Conservation (phyloP, 2,888 invertebrate species). For the Orchesellides sinensis region DNA sequence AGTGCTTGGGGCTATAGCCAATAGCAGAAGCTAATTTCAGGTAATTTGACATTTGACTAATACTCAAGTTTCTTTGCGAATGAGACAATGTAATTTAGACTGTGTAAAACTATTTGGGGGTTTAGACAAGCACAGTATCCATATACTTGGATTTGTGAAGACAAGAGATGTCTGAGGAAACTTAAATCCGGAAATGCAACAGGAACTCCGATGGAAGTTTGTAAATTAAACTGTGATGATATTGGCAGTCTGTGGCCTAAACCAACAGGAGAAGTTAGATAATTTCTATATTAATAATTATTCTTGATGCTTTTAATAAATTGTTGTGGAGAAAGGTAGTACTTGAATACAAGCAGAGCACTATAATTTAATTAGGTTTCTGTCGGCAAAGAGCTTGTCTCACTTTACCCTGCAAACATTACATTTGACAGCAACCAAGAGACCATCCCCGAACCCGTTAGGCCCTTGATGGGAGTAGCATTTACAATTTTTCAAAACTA, state of each 20-base stretch:
- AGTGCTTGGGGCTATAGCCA: not conserved
- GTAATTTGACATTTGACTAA: not conserved
- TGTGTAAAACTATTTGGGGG: not conserved
- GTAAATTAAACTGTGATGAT: constrained; percentile 83
- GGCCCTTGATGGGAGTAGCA: not conserved
- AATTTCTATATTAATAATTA: not conserved
- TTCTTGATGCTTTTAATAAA: too few relatives aligned
- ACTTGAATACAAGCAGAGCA: not conserved
- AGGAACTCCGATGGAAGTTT: constrained; percentile 78
- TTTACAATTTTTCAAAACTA: constrained; percentile 30
- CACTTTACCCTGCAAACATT: constrained; percentile 40
- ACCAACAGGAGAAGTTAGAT: constrained; percentile 78
- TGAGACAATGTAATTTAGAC: not conserved
- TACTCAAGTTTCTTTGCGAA: not conserved
- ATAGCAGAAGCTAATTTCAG: not conserved
- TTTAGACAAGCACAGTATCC: not conserved
- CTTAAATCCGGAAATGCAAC: constrained; percentile 1
- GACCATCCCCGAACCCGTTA: not conserved
- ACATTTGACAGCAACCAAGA: not conserved
- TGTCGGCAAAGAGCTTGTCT: constrained; percentile 30
- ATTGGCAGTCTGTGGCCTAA: constrained; percentile 84
- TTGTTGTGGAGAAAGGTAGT: not conserved
- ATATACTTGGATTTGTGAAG: constrained; percentile 36
- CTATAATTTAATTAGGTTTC: not conserved
- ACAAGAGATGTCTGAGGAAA: constrained; percentile 23